Conservation (phyloP, 2,113 vertebrate genomes). For the Microtus ochrogaster region DNA sequence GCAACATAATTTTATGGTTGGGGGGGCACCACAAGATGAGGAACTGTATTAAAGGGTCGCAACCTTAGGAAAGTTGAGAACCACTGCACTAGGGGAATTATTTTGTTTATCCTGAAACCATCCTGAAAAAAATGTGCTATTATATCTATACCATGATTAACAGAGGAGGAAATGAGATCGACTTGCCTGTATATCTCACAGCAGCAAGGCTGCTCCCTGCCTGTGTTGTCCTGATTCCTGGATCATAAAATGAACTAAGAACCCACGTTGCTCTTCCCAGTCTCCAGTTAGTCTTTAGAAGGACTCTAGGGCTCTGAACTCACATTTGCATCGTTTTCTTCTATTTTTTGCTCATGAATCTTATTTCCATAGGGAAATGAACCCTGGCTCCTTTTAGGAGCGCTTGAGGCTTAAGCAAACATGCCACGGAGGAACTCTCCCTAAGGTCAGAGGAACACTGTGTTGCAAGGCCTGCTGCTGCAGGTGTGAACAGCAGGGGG, state of each 20-base stretch:
- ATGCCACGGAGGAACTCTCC: background rate
- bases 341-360: rapidly evolving
- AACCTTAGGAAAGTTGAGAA: background rate
- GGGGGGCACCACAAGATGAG: background rate
- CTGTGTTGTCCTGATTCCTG: background rate
- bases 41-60: background rate
- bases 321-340: background rate
- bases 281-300: background rate
- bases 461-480: background rate
- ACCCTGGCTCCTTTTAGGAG: background rate
- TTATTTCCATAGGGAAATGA: background rate
- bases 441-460: too few species aligned
- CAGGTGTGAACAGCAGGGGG: background rate
- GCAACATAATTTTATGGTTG: background rate
- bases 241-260: background rate
- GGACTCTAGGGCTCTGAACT: background rate
- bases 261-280: rapidly evolving
- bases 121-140: background rate
- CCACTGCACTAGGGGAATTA: background rate
- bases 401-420: background rate
- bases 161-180: background rate
- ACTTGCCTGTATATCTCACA: background rate
- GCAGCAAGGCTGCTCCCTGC: background rate
- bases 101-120: background rate
- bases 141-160: background rate